Base-by-base conservation (phyloP, 2,113 vertebrate species). In the Alaudala cheleensis region DNA sequence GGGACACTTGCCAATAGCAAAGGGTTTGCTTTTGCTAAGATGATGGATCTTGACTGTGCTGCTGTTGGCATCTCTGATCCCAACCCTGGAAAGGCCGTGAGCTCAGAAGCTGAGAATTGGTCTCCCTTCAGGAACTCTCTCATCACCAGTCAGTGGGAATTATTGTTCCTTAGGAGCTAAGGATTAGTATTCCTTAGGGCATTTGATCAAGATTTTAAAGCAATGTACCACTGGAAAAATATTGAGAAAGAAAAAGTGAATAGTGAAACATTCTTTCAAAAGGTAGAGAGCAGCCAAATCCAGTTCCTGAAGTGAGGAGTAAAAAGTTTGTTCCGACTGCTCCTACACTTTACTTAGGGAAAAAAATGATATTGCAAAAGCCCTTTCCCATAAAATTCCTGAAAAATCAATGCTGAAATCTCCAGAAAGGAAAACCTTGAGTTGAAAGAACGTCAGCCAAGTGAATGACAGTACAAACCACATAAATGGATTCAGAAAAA, bases 1-100 rank as follows among this genome's bases (percentile, higher is more conserved):
- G 82, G 88, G 93, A 92, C 34, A 57, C 10, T 28, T 93, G 90
- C 96, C 95, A 93, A 5, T 10, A 66, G 47, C 45, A 77, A 74
- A 95, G 25, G 18, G 4, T 19, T 77, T 37, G 51, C 29, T 88
- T 86, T n/a, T 76, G 37, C 37, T 37, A 37, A 94, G 60, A 66
- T 94, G 90, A 86, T 81, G 64, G 74, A 93, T 92, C 88, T 96
- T 0, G 0, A 50, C 60, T 66, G 33, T 71, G 71, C 33, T 92
- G 58, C 11, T 94, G 74, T 56, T 95, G 88, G 51, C 90, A 93
- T 56, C 76, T 90, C 47, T 73, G 64, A 64, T 74, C 10, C 37
- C 37, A 37, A 42, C 67, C 21, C 62, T 94, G 78, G 71, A 86
- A 88, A 88, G n/a, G 50, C 73, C 8, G 0, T 61, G 57, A 89